Evolutionary conservation across 1,140 invertebrate genomes (phyloP).

Genomic region (Heliconius melpomene): DNA sequence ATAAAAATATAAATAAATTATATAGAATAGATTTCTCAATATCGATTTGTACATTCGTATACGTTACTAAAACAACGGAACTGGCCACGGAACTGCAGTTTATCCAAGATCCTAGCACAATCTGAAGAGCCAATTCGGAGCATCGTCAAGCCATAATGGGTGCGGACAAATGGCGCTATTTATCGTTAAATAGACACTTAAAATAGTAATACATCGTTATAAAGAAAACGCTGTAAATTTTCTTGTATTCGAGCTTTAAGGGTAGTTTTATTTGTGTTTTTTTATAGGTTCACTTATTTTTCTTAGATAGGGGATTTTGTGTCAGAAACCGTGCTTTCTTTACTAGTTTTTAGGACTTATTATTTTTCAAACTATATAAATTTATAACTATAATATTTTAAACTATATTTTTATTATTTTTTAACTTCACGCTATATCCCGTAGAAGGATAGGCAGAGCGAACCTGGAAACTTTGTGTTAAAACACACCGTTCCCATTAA

Average conservation of each 20-base stretch:
- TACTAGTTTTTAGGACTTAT: no score
- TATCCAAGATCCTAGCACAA: slow-evolving; percentile 50
- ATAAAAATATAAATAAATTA: background rate
- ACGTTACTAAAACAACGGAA: slow-evolving; percentile 34
- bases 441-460: no score
- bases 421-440: no score
- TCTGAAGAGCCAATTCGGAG: slow-evolving; percentile 61
- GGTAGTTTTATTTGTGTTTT: background rate
- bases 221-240: slow-evolving; percentile 44
- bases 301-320: no score
- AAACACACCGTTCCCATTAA: no score
- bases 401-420: no score
- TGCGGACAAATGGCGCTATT: slow-evolving; percentile 62
- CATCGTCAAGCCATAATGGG: slow-evolving; percentile 60
- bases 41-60: slow-evolving; percentile 23
- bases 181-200: slow-evolving; percentile 71
- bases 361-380: no score
- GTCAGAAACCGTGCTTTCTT: no score
- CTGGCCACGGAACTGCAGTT: slow-evolving; percentile 49
- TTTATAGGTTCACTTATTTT: background rate
- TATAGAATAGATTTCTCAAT: background rate
- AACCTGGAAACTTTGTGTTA: no score
- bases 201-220: slow-evolving; percentile 61
- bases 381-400: no score
- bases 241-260: background rate